Percentiles rank a stretch among this genome's conserved stretches.
Evolutionary conservation across 1,140 invertebrate species (phyloP).

Genomic region (Heterodera schachtii): DNA sequence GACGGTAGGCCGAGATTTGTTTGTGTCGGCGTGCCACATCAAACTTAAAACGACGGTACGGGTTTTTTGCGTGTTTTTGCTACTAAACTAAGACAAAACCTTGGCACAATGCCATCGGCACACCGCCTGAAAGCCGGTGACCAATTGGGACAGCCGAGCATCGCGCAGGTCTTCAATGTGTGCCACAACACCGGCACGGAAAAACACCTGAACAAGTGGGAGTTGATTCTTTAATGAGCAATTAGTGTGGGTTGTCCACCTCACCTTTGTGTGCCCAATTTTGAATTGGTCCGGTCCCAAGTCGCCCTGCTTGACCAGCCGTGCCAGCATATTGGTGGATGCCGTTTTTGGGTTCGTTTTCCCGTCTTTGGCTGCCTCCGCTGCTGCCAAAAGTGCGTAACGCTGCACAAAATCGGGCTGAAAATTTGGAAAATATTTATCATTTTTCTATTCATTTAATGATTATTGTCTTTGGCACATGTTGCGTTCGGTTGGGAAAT

Average conservation of each 20-base stretch:
- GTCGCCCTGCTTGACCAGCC: conserved; percentile 69
- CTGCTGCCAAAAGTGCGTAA: conserved; percentile 72
- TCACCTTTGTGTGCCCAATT: conserved; percentile 62
- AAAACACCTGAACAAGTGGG: conserved; percentile 80
- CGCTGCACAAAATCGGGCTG: conserved; percentile 68
- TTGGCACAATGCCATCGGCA: conserved; percentile 57
- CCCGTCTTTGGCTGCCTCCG: conserved; percentile 52
- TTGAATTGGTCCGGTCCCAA: conserved; percentile 58
- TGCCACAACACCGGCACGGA: conserved; percentile 99
- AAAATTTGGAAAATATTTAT: conserved; percentile 68
- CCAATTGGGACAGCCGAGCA: conserved; percentile 92
- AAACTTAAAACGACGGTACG: conserved; percentile 41
- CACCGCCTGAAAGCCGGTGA: conserved; percentile 87
- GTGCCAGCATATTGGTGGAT: conserved; percentile 61
- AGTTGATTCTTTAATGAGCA: too few relatives aligned
- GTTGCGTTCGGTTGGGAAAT: conserved; percentile 98
- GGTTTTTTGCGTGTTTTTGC: neutral
- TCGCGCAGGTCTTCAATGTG: conserved; percentile 99
- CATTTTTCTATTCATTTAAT: neutral
- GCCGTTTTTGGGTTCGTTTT: conserved; percentile 53
- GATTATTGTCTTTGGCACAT: conserved; percentile 87
- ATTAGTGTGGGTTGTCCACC: conserved; percentile 70
- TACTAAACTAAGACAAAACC: conserved; percentile 5
- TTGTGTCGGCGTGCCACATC: conserved; percentile 43
- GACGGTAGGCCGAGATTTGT: conserved; percentile 83